These are phyloP conservation scores for Hyphantria cunea DNA, from an alignment of 1,140 invertebrate genomes.

Conservation along the genomic window DNA sequence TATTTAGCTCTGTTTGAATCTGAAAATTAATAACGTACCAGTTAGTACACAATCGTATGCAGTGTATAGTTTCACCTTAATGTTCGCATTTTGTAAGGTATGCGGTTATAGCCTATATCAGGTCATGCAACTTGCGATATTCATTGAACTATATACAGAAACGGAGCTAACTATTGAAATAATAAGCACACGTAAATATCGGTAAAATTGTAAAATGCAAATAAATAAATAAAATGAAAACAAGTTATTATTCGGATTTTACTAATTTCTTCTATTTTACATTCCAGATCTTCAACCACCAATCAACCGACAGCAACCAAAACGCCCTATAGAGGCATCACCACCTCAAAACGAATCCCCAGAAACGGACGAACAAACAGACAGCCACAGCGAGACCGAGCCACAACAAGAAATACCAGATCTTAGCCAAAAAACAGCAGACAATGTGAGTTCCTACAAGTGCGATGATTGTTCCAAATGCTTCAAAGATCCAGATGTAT, in stretches of 20 bases:
- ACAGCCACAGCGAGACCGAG: neutral
- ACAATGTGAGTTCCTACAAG: constrained; percentile 44
- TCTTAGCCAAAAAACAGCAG: constrained; percentile 5
- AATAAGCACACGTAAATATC: too few species aligned
- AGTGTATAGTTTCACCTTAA: constrained; percentile 57
- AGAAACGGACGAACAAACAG: neutral
- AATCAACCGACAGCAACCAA: too few species aligned
- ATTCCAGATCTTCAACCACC: neutral
- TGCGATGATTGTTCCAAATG: constrained; percentile 66
- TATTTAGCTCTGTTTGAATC: constrained; percentile 61
- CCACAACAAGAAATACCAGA: neutral
- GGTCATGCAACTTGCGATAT: too few species aligned
- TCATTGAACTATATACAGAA: too few species aligned
- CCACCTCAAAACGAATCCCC: neutral
- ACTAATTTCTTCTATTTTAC: neutral
- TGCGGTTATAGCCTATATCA: constrained; percentile 1
- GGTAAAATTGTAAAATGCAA: too few species aligned
- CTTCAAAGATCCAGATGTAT: constrained; percentile 72
- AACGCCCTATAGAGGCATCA: neutral
- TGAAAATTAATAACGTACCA: constrained; percentile 73
- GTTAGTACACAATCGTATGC: constrained; percentile 37
- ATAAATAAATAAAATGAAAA: too few species aligned
- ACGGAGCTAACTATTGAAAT: too few species aligned
- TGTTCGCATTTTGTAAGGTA: constrained; percentile 34
- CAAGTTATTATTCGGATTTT: too few species aligned